Percentiles rank a stretch among this genome's conserved stretches.
These are phyloP conservation scores for Choristoneura fumiferana DNA, from an alignment of 1,140 invertebrate genomes.

Conservation along the genomic window DNA sequence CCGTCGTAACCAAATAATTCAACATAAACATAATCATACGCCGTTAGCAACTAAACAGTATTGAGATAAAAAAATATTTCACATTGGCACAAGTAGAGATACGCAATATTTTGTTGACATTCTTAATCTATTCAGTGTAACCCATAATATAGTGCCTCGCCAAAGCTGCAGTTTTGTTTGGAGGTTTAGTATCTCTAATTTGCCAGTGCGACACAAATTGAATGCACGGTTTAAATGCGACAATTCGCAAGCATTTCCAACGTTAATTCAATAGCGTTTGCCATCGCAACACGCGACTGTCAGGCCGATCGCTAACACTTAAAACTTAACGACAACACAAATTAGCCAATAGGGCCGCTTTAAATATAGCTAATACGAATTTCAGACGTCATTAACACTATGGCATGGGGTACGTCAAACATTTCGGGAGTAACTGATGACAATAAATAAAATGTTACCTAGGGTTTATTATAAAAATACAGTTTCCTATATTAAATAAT, in stretches of 20 bases:
- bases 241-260: background rate
- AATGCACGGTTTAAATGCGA: slow-evolving; percentile 8
- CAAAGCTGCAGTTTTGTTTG: background rate
- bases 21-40: slow-evolving; percentile 19
- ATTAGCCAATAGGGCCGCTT: slow-evolving; percentile 53
- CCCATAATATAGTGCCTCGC: background rate
- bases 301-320: slow-evolving; percentile 2
- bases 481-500: slow-evolving; percentile 73
- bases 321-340: slow-evolving; percentile 62
- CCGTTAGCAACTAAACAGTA: slow-evolving; percentile 14
- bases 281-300: background rate
- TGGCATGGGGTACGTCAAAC: slow-evolving; percentile 50
- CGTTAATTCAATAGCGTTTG: too few relatives aligned
- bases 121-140: slow-evolving; percentile 3
- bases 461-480: slow-evolving; percentile 74
- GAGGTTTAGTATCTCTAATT: background rate
- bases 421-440: slow-evolving; percentile 50
- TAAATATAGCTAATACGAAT: slow-evolving; percentile 48
- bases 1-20: background rate
- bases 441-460: slow-evolving; percentile 49
- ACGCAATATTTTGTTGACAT: slow-evolving; percentile 3
- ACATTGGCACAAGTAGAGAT: slow-evolving; percentile 15
- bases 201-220: slow-evolving; percentile 11
- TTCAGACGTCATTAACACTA: slow-evolving; percentile 34
- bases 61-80: slow-evolving; percentile 12